Percentiles rank a stretch among this genome's conserved stretches.
Evolutionary conservation across 1,140 invertebrate species (phyloP).

Genomic region (Pogonus chalceus): DNA sequence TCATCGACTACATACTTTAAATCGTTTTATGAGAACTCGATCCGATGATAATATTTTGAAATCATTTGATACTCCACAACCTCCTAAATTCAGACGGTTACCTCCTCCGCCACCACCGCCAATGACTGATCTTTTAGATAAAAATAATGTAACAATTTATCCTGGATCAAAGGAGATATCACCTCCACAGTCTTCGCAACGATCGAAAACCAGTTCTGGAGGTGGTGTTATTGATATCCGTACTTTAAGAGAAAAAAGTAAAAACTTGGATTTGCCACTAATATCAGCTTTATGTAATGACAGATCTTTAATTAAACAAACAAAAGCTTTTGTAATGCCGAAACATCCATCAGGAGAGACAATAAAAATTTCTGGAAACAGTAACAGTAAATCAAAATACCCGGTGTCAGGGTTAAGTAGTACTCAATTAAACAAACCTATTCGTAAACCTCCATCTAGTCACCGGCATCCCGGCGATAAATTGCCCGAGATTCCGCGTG

Average conservation of each 20-base stretch:
- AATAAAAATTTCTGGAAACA: conserved; percentile 19
- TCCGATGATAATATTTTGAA: conserved; percentile 72
- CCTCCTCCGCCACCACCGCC: conserved; percentile 66
- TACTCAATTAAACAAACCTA: conserved; percentile 45
- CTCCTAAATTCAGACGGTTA: conserved; percentile 49
- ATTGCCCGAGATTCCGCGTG: conserved; percentile 36
- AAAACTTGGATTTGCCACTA: conserved; percentile 75
- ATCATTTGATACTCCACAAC: conserved; percentile 39
- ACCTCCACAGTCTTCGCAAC: conserved; percentile 1
- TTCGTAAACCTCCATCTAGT: conserved; percentile 41
- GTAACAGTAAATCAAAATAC: conserved; percentile 38
- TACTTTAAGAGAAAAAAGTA: conserved; percentile 73
- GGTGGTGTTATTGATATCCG: conserved; percentile 53
- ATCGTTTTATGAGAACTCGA: conserved; percentile 52
- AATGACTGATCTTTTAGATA: conserved; percentile 14
- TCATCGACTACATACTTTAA: conserved; percentile 37
- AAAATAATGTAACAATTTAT: conserved; percentile 4
- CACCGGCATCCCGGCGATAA: conserved; percentile 51
- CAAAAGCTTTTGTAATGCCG: conserved; percentile 68
- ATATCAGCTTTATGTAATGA: conserved; percentile 86
- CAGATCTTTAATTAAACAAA: conserved; percentile 71
- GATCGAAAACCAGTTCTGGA: conserved; percentile 9
- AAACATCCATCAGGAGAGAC: conserved; percentile 43
- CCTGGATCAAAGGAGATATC: background rate
- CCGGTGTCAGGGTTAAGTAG: conserved; percentile 51